A percentile compares a stretch with the other conserved stretches of the same genome.
Evolutionary conservation across 2,888 invertebrate species (phyloP).

Genomic region (Saturnia japonica): DNA sequence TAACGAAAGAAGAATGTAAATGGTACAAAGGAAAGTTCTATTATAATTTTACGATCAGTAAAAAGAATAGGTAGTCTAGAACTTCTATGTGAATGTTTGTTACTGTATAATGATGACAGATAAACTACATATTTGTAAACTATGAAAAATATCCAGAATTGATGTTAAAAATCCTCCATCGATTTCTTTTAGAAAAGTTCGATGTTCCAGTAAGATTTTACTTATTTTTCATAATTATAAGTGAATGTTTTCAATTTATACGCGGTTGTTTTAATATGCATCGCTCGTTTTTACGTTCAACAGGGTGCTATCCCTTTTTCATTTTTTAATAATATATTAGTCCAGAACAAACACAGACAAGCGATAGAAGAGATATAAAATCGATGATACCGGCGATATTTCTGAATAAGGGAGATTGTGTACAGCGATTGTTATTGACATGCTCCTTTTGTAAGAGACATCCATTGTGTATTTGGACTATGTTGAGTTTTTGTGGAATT

Average conservation of each 20-base stretch:
- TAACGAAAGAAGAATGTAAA: slow-evolving; percentile 21
- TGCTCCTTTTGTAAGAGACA: too few species aligned
- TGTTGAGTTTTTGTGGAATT: neutral
- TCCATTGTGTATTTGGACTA: neutral
- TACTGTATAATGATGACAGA: neutral
- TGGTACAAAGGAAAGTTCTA: neutral
- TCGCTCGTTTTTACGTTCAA: neutral
- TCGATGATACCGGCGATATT: neutral
- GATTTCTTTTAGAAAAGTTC: neutral
- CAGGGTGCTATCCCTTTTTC: neutral
- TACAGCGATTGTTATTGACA: neutral
- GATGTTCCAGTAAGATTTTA: neutral
- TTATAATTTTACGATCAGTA: neutral
- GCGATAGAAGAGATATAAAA: neutral
- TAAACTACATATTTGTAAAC: neutral
- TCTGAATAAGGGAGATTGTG: slow-evolving; percentile 4
- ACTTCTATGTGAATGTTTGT: neutral
- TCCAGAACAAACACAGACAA: neutral
- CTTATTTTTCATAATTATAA: too few species aligned
- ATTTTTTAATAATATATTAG: too few species aligned
- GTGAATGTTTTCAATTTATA: too few species aligned
- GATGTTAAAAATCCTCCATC: too few species aligned
- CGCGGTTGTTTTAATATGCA: neutral
- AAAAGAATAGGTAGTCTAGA: neutral
- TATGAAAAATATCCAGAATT: too few species aligned